Conservation (phyloP, 2,797 vertebrate genomes). For the Micromesistius poutassou region DNA sequence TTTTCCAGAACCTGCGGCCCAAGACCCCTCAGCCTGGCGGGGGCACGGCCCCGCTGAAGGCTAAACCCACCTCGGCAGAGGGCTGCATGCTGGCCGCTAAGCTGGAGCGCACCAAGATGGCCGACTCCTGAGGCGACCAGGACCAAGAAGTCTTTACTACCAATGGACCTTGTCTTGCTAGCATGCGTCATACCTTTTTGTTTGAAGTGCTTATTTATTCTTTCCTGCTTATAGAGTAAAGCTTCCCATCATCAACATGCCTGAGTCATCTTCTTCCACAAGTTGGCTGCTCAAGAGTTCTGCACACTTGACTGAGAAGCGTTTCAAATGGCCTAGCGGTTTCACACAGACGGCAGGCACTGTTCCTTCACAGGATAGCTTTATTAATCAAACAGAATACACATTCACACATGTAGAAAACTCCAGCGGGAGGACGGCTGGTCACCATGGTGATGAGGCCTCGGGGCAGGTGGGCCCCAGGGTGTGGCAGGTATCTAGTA, state of each 20-base stretch:
- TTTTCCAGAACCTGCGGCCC: not conserved
- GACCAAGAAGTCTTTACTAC: not conserved
- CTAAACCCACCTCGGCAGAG: not conserved
- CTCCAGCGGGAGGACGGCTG: slow-evolving; percentile 66
- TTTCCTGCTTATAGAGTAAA: not conserved
- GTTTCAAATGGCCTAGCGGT: not conserved
- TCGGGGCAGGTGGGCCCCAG: slow-evolving; percentile 57
- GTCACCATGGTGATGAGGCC: slow-evolving; percentile 70
- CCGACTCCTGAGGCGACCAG: not conserved
- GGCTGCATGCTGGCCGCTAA: not conserved
- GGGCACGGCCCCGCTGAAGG: not conserved
- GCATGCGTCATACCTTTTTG: not conserved
- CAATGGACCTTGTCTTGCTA: not conserved
- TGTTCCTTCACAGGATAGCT: slow-evolving; percentile 64
- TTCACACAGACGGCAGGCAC: not conserved
- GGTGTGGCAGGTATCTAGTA: slow-evolving; percentile 72
- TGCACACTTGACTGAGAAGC: not conserved
- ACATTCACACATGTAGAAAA: slow-evolving; percentile 78
- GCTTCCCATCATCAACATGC: not conserved
- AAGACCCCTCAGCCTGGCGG: not conserved
- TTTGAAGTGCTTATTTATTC: not conserved
- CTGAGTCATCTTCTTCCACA: not conserved
- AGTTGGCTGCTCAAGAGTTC: not conserved
- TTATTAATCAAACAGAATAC: slow-evolving; percentile 73
- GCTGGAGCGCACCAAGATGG: not conserved